Conservation (phyloP, 2,797 vertebrate species). For the Silurus lanzhouensis region DNA sequence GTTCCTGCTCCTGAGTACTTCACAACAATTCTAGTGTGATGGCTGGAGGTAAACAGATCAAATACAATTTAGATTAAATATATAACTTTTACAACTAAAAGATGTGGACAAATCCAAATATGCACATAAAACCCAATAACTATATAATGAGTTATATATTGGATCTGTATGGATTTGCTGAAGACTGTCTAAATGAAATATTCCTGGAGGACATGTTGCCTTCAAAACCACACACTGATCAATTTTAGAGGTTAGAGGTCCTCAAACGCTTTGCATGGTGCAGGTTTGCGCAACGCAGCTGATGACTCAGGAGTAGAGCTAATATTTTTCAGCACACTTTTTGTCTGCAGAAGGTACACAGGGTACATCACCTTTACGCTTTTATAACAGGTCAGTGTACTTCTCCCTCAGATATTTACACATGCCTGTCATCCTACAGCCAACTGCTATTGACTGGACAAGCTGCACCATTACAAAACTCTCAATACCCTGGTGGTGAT, state of each 20-base stretch:
- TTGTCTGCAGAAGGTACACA: neutral
- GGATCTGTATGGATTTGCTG: neutral
- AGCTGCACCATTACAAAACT: conserved; percentile 27
- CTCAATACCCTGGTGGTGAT: neutral
- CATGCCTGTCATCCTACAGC: conserved; percentile 17
- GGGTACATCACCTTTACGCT: neutral
- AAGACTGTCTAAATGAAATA: too few species aligned
- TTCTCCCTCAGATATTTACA: neutral
- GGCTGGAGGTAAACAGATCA: conserved; percentile 7
- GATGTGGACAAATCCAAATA: neutral
- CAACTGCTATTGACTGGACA: neutral
- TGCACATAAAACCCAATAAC: neutral
- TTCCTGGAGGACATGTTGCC: neutral
- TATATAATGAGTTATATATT: neutral
- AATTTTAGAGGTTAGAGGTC: neutral
- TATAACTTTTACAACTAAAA: neutral
- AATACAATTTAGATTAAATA: neutral
- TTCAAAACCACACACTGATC: neutral
- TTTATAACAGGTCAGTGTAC: conserved; percentile 29
- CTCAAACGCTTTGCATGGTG: neutral
- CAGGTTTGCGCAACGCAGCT: neutral
- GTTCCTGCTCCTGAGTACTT: neutral
- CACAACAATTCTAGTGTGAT: conserved; percentile 5
- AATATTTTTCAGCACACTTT: neutral
- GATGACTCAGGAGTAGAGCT: neutral